Base-by-base conservation (phyloP, 2,113 vertebrate species). In the Crotalus helleri region DNA sequence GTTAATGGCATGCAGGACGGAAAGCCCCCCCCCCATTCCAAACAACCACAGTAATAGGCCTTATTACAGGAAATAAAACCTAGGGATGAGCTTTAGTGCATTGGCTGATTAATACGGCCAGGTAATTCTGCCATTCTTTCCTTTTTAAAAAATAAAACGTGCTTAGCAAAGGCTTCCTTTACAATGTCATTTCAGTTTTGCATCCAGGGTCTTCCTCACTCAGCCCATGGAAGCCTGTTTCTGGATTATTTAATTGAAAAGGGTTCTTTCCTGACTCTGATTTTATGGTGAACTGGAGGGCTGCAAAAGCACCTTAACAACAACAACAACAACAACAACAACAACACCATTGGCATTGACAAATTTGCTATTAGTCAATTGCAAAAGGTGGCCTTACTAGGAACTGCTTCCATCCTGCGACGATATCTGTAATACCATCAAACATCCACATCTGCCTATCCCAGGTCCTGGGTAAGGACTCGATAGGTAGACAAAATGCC, bases 41-140 rank as follows among this genome's bases (percentile, higher is more conserved):
- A 96, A 97, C 97, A 96, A 95, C 93, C 92, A 94, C 95, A 95
- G 96, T 97, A 97, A 97, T 97, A 96, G 33, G 96, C 94, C 96
- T 97, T 97, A 96, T 97, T 96, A 97, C 96, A 97, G 97, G 96
- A 97, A 97, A 97, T 97, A 96, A 97, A 97, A 97, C 95, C 95
- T 3, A 57, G 95, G 93, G 95, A 95, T 96, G 96, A 96, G 93
- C 95, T 97, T 96, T 97, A 95, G 92, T 94, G 94, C 94, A 95
- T 92, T 94, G 95, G 92, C 94, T 97, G 96, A 97, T 97, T 97
- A 96, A 97, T 97, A 96, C 96, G 91, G 94, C 95, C 94, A 96
- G 95, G 97, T 96, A 96, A 96, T 96, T 91, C 95, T 94, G 94
- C 93, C 53, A 44, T 91, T 8, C 12, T 13, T 53, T n/a, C 46